phyloP scores from a whole-genome alignment of 2,888 invertebrate species.

The Incurvaria masculella region DNA sequence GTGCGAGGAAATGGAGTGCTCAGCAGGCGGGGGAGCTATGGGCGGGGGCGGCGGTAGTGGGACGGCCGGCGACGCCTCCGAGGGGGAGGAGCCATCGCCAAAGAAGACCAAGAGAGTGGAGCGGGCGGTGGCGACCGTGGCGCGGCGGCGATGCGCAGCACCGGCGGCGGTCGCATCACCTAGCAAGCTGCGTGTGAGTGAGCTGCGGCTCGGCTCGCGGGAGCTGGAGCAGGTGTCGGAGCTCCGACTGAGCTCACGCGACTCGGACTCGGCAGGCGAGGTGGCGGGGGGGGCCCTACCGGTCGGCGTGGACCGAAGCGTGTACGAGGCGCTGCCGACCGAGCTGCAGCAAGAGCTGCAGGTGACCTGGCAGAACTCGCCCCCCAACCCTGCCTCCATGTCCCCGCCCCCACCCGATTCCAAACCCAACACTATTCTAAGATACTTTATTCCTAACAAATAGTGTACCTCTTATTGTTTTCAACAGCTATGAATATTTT shows the following conservation, averaged over 20 bases:
- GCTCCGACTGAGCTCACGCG: conserved; percentile 42
- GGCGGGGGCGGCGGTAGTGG: conserved; percentile 40
- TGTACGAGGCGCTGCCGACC: conserved; percentile 67
- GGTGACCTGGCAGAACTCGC: conserved; percentile 61
- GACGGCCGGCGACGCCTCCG: conserved; percentile 59
- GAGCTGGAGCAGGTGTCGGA: conserved; percentile 57
- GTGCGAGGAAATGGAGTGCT: conserved; percentile 50
- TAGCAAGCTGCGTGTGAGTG: conserved; percentile 65
- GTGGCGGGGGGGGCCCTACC: conserved; percentile 35
- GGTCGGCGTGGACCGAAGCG: conserved; percentile 67
- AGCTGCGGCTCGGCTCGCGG: conserved; percentile 62
- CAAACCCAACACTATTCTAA: conserved; percentile 61
- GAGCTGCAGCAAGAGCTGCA: conserved; percentile 72
- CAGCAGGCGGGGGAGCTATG: conserved; percentile 45
- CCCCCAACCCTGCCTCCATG: conserved; percentile 36
- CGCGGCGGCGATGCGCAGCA: conserved; percentile 44
- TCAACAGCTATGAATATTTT: neutral
- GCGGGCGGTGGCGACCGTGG: conserved; percentile 51
- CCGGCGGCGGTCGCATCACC: conserved; percentile 62
- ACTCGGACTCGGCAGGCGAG: conserved; percentile 44
- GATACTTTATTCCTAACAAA: conserved; percentile 67
- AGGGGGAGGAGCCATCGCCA: conserved; percentile 72
- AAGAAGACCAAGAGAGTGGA: conserved; percentile 63
- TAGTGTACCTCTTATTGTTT: conserved; percentile 36
- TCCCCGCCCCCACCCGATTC: conserved; percentile 49